Base-by-base conservation (phyloP, 2,888 invertebrate genomes). In the Eupithecia exiguata region DNA sequence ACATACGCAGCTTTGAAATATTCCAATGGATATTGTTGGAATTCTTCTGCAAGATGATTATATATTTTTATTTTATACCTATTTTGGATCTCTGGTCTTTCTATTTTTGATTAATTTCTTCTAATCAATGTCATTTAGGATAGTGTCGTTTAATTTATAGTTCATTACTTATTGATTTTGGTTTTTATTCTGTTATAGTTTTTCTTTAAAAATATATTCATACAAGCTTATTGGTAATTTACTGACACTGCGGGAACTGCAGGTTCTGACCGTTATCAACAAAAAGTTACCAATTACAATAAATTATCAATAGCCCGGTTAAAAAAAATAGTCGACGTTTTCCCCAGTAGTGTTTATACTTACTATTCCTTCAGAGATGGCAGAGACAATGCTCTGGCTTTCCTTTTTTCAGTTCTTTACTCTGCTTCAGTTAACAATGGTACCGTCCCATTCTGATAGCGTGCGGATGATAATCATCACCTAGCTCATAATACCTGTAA, bases 1-100 rank as follows among this genome's bases (percentile, higher is more conserved):
- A 25, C 58, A 58, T 76, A 77, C 74, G 72, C 72, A 74, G 73
- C 70, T 78, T 74, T 71, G 72, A 71, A 62, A 58, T 25, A 58
- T 58, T 58, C 58, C 25, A 14, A 58, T 53, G 53, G 10, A 53
- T 58, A 58, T 58, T 25, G 25, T 58, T 25, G 25, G 12, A 21
- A 58, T 58, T 25, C 25, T 58, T 25, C 25, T 58, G 21, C 12
- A 58, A 58, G 25, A 5, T 58, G 12, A 25, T 14, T 1, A 21
- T 21, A 12, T 25, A 25, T 14, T 21, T 21, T 53, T 10, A 2
- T 53, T 10, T 14, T 5, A 12, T 58, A 58, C 21, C 0, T 25
- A n/a, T 58, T 58, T 14, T 25, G 10, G 9, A n/a, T 5, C 12
- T 25, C 21, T n/a, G 18, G n/a, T 46, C n/a, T 25, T 21, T 21